A percentile compares a stretch with the other conserved stretches of the same genome.
phyloP scores from a whole-genome alignment of 2,888 invertebrate species.

The Zaprionus bogoriensis region DNA sequence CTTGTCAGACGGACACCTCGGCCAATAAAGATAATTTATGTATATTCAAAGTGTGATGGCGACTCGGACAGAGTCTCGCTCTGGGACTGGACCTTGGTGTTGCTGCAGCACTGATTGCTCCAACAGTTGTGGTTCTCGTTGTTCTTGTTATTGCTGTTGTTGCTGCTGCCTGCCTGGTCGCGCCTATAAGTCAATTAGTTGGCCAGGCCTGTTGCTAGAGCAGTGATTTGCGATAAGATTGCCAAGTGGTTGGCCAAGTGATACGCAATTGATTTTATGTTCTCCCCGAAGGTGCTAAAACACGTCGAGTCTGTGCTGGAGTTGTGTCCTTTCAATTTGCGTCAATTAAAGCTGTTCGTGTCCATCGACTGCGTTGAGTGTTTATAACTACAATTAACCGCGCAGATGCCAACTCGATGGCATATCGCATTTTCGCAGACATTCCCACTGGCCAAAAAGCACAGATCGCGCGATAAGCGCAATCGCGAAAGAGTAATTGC shows the following conservation, averaged over 20 bases:
- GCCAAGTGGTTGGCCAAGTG: constrained; percentile 46
- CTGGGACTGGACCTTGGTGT: constrained; percentile 14
- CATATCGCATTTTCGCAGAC: too few relatives aligned
- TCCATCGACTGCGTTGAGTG: constrained; percentile 23
- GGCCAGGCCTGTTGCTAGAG: constrained; percentile 26
- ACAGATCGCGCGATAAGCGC: too few relatives aligned
- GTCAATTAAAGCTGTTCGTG: constrained; percentile 42
- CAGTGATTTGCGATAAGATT: constrained; percentile 58
- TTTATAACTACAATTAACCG: neutral
- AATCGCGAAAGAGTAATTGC: neutral
- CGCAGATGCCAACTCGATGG: too few relatives aligned
- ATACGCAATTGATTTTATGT: constrained; percentile 58
- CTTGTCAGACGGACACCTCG: constrained; percentile 32
- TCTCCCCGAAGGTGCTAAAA: neutral
- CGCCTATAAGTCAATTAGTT: constrained; percentile 71
- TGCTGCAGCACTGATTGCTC: constrained; percentile 54
- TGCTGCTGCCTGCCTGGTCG: constrained; percentile 15
- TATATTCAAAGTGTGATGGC: constrained; percentile 54
- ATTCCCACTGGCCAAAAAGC: too few relatives aligned
- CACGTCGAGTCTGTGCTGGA: constrained; percentile 19
- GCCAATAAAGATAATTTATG: constrained; percentile 77
- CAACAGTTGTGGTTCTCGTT: constrained; percentile 11
- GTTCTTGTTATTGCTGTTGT: constrained; percentile 7
- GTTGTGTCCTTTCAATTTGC: constrained; percentile 52
- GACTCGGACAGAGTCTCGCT: constrained; percentile 5